These are phyloP conservation scores for Acanthaster planci DNA, from an alignment of 35 echinoderm and acorn worm species.

Conservation along the genomic window DNA sequence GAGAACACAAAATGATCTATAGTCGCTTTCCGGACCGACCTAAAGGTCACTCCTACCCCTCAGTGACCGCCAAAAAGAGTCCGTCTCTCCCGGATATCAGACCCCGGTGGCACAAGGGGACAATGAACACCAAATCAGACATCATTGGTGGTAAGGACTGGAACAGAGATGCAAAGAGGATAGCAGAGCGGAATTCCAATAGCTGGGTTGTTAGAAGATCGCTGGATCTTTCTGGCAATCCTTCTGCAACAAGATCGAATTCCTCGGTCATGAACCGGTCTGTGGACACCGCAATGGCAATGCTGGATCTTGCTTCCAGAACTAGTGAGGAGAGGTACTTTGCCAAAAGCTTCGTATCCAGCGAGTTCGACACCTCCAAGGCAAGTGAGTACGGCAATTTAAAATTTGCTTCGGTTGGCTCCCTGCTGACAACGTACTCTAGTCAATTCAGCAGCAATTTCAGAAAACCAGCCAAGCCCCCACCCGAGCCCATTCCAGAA, in stretches of 20 bases:
- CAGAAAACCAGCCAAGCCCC: slow-evolving; percentile 51
- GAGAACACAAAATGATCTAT: slow-evolving; percentile 58
- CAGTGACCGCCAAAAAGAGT: slow-evolving; percentile 15
- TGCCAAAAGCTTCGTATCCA: slow-evolving; percentile 51
- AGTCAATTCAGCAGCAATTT: slow-evolving; percentile 49
- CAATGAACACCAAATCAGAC: not conserved
- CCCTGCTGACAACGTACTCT: slow-evolving; percentile 56
- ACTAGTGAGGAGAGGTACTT: slow-evolving; percentile 39
- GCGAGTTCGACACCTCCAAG: slow-evolving; percentile 12
- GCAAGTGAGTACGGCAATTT: not conserved
- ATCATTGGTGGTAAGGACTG: not conserved
- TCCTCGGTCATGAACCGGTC: slow-evolving; percentile 6
- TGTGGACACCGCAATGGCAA: slow-evolving; percentile 48
- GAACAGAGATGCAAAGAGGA: not conserved
- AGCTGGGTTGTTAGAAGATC: not conserved
- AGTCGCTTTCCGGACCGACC: slow-evolving; percentile 40
- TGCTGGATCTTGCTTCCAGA: slow-evolving; percentile 63
- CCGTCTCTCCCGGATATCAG: not conserved
- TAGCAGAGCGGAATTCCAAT: not conserved
- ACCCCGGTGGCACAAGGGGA: not conserved
- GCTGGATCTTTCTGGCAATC: not conserved
- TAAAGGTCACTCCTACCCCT: too few relatives aligned
- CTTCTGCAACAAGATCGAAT: slow-evolving; percentile 1
- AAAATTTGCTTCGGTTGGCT: not conserved
- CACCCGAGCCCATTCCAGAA: slow-evolving; percentile 29